phyloP scores from a whole-genome alignment of 2,113 vertebrate genomes.

The Pachypanchax playfairii region DNA sequence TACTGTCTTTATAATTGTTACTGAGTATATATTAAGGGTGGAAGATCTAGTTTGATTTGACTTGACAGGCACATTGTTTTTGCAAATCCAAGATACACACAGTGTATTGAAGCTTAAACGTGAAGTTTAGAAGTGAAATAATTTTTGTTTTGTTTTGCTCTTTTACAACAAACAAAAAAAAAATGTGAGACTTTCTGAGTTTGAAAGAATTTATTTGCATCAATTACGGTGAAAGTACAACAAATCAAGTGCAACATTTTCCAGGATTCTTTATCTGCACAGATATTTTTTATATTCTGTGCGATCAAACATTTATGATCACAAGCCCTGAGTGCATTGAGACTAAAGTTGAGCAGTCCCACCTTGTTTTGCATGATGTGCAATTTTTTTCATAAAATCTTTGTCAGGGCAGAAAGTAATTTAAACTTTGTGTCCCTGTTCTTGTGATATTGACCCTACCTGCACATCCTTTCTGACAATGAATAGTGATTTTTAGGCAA shows the following conservation, averaged over 20 bases:
- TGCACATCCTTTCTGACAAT: constrained; percentile 54
- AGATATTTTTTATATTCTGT: background rate
- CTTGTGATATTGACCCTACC: constrained; percentile 53
- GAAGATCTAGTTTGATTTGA: too few relatives aligned
- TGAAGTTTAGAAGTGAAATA: too few relatives aligned
- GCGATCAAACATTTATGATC: background rate
- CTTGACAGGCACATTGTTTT: too few relatives aligned
- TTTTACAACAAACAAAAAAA: background rate
- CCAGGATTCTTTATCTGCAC: too few relatives aligned
- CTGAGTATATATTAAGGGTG: too few relatives aligned
- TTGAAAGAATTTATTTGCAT: background rate
- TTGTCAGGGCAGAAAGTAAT: constrained; percentile 15
- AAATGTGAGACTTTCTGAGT: too few relatives aligned
- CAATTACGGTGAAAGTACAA: too few relatives aligned
- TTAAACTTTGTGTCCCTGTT: constrained; percentile 37
- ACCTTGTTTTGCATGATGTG: constrained; percentile 18
- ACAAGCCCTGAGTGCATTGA: too few relatives aligned
- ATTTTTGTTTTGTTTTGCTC: background rate
- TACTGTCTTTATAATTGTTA: too few relatives aligned
- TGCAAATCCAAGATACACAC: too few relatives aligned
- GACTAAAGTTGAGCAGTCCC: background rate
- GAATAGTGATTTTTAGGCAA: constrained; percentile 47
- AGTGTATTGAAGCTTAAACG: too few relatives aligned
- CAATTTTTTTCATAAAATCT: constrained; percentile 29
- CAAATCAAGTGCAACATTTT: too few relatives aligned